Conservation (phyloP, 2,888 invertebrate species). For the Drosophila meridiana region DNA sequence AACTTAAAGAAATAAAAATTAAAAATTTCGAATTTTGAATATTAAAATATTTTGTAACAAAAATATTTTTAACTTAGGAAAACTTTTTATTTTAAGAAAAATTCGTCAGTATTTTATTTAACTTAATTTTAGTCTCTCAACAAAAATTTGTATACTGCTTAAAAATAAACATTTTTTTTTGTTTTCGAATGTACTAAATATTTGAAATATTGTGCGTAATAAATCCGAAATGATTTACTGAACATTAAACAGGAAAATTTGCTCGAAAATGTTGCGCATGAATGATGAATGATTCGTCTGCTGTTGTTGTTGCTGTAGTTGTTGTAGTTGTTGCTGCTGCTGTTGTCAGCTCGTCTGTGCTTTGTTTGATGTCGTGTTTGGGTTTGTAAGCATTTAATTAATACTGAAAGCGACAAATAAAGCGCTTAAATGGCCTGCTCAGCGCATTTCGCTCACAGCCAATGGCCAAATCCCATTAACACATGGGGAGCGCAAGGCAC, state of each 20-base stretch:
- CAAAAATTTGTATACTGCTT: too few species aligned
- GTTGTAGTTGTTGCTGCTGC: background rate
- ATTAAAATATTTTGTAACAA: too few species aligned
- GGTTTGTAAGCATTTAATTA: constrained; percentile 63
- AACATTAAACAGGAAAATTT: background rate
- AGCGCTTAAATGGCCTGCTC: constrained; percentile 54
- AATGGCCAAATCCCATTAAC: constrained; percentile 7
- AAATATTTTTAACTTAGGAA: too few species aligned
- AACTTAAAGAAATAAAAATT: too few species aligned
- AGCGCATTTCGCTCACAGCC: constrained; percentile 25
- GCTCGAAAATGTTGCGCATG: background rate
- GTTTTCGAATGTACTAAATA: background rate
- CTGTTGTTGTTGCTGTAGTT: background rate
- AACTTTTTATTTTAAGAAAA: too few species aligned
- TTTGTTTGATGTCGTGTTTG: constrained; percentile 23
- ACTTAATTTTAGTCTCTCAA: too few species aligned
- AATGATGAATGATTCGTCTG: constrained; percentile 4
- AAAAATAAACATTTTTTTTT: background rate
- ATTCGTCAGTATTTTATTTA: too few species aligned
- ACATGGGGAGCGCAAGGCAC: constrained; percentile 16
- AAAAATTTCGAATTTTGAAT: too few species aligned
- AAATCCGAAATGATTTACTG: background rate
- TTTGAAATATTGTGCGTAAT: background rate
- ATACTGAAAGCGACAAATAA: constrained; percentile 54
- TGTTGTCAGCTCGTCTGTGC: constrained; percentile 11